Evolutionary conservation across 2,888 invertebrate genomes (phyloP).

Genomic region (Oasisia sp.): DNA sequence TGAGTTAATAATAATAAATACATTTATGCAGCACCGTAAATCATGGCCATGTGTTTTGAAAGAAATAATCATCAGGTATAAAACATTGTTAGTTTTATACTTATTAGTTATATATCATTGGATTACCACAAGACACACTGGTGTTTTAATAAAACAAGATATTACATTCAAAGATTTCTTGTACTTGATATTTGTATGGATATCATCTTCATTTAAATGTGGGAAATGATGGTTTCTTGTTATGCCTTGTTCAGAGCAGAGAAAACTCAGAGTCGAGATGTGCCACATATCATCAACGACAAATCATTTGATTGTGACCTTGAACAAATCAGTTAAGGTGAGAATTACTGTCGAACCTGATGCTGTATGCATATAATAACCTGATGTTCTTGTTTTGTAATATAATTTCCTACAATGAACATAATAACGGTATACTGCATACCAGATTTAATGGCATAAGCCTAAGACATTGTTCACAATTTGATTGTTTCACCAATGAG

Average conservation of each 20-base stretch:
- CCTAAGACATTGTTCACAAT: too few species aligned
- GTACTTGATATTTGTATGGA: neutral
- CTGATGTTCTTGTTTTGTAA: too few species aligned
- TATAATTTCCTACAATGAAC: too few species aligned
- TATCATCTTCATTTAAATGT: neutral
- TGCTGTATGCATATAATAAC: neutral
- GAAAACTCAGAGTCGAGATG: slow-evolving; percentile 5
- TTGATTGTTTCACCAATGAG: too few species aligned
- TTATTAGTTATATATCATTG: neutral
- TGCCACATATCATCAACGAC: neutral
- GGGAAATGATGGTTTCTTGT: neutral
- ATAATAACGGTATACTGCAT: too few species aligned
- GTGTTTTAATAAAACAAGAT: neutral
- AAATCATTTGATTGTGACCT: neutral
- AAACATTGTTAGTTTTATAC: neutral
- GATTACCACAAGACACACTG: neutral
- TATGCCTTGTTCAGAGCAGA: neutral
- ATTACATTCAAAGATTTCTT: neutral
- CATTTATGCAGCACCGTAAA: too few species aligned
- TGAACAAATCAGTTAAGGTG: slow-evolving; percentile 5
- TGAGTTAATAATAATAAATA: too few species aligned
- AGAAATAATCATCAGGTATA: neutral
- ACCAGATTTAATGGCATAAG: too few species aligned
- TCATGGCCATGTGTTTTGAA: neutral
- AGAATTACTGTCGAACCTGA: neutral